Conservation (phyloP, 2,888 invertebrate species). For the Epinotia brunnichana region DNA sequence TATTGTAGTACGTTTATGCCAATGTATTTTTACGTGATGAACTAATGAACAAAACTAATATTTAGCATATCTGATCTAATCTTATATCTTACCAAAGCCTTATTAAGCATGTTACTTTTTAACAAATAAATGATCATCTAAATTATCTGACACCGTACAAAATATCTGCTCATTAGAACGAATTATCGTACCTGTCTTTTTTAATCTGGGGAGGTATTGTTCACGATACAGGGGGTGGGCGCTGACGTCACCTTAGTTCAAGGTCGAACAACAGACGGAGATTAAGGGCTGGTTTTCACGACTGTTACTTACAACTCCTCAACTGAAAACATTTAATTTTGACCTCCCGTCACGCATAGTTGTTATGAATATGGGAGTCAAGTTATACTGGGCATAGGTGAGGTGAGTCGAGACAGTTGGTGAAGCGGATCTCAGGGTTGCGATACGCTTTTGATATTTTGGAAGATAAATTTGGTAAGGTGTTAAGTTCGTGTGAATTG, state of each 20-base stretch:
- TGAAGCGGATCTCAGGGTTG: not conserved
- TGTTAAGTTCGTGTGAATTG: not conserved
- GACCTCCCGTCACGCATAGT: not conserved
- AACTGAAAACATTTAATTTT: not conserved
- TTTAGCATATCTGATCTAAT: not conserved
- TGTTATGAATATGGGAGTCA: not conserved
- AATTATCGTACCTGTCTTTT: constrained; percentile 15
- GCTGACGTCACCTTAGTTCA: constrained; percentile 35
- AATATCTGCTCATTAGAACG: constrained; percentile 28
- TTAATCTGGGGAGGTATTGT: constrained; percentile 21
- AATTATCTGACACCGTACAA: constrained; percentile 14
- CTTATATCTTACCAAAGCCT: not conserved
- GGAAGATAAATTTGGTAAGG: constrained; percentile 1
- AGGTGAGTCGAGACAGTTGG: not conserved
- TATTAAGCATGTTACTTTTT: not conserved
- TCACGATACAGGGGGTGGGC: constrained; percentile 1
- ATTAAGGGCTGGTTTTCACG: constrained; percentile 4
- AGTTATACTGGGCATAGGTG: not conserved
- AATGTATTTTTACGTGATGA: no score
- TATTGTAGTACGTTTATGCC: no score
- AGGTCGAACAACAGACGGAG: constrained; percentile 34
- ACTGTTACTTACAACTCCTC: not conserved
- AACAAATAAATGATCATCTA: not conserved
- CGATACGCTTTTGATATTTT: constrained; percentile 23
- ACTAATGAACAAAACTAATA: not conserved